Evolutionary conservation across 2,113 vertebrate genomes (phyloP).

Genomic region (Eulacestoma nigropectus): DNA sequence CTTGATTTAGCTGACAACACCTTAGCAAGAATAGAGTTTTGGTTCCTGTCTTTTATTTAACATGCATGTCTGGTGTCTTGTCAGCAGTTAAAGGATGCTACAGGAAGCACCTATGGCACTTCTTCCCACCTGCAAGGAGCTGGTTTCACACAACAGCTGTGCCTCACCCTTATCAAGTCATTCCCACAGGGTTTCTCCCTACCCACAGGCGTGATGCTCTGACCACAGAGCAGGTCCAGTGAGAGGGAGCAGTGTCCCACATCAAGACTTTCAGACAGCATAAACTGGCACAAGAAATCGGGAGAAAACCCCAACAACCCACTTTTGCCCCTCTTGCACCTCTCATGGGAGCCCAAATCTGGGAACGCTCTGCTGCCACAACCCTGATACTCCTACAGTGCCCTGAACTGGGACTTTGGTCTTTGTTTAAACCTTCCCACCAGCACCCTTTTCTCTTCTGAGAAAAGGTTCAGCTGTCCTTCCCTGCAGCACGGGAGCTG

Average conservation of each 20-base stretch:
- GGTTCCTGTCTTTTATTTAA: background rate
- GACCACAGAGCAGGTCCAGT: fast-evolving
- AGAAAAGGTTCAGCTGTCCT: background rate
- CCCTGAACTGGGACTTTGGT: background rate
- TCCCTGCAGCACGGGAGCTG: background rate
- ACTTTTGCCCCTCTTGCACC: background rate
- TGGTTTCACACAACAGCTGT: background rate
- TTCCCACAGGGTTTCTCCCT: background rate
- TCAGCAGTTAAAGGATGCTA: background rate
- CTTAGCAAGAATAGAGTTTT: background rate
- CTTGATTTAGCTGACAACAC: background rate
- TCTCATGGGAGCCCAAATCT: background rate
- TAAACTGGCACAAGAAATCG: background rate
- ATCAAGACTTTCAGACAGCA: background rate
- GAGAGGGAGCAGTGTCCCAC: background rate
- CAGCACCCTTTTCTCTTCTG: background rate
- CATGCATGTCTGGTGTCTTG: background rate
- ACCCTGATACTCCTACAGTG: background rate
- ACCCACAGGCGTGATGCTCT: fast-evolving
- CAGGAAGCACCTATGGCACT: background rate
- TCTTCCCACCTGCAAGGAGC: background rate
- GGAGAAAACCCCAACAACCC: fast-evolving
- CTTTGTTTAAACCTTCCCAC: background rate
- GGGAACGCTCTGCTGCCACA: background rate
- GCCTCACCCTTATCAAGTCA: fast-evolving